phyloP scores from a whole-genome alignment of 2,113 vertebrate genomes.

The Apteryx owenii region DNA sequence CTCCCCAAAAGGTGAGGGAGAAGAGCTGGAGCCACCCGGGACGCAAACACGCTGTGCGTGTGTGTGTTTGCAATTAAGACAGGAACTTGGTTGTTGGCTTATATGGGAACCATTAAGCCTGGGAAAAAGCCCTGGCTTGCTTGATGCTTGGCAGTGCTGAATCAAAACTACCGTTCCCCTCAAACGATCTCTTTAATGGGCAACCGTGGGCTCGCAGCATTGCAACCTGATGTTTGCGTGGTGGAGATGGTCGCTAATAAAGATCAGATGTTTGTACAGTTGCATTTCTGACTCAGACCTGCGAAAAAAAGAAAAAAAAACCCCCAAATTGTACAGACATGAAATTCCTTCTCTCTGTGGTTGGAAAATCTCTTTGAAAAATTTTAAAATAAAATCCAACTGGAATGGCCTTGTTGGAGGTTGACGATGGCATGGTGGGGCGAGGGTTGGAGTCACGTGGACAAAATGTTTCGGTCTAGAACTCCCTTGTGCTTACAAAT shows the following conservation, averaged over 20 bases:
- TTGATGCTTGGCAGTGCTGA: slow-evolving; percentile 39
- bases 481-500: slow-evolving; percentile 1
- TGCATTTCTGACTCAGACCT: slow-evolving; percentile 66
- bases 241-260: slow-evolving; percentile 61
- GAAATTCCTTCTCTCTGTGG: slow-evolving; percentile 53
- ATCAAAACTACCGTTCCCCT: slow-evolving; percentile 65
- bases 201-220: slow-evolving; percentile 31
- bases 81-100: slow-evolving; percentile 44
- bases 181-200: slow-evolving; percentile 49
- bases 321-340: background rate
- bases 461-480: slow-evolving; percentile 21
- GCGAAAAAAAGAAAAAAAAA: slow-evolving; percentile 27
- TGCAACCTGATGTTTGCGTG: slow-evolving; percentile 48
- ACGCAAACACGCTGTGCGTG: background rate
- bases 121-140: slow-evolving; percentile 13
- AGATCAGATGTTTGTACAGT: slow-evolving; percentile 68
- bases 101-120: slow-evolving; percentile 51
- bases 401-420: slow-evolving; percentile 34
- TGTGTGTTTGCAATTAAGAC: slow-evolving; percentile 65
- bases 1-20: slow-evolving; percentile 49
- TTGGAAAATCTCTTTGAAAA: slow-evolving; percentile 50
- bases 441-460: background rate
- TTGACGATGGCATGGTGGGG: background rate
- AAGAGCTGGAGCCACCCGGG: slow-evolving; percentile 42
- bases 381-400: background rate